phyloP scores from a whole-genome alignment of 2,797 vertebrate species.

The Peromyscus aztecus region DNA sequence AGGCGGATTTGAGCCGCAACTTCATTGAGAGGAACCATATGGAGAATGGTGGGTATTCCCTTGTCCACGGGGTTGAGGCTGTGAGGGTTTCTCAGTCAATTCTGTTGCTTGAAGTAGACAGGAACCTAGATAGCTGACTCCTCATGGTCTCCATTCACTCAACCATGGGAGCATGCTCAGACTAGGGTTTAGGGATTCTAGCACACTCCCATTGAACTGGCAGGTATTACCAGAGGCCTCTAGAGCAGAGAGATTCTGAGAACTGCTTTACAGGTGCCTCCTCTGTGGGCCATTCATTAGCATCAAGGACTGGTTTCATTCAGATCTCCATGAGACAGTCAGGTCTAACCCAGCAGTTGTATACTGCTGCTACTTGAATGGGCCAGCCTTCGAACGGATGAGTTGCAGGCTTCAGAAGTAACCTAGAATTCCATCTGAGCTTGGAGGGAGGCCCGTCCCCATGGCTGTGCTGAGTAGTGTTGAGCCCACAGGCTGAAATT shows the following conservation, averaged over 20 bases:
- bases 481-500: slow-evolving; percentile 1
- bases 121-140: neutral
- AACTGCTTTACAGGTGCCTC: neutral
- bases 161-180: neutral
- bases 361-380: neutral
- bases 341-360: neutral
- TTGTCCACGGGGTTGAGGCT: neutral
- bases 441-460: neutral
- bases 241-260: neutral
- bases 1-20: slow-evolving; percentile 88
- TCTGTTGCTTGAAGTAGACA: neutral
- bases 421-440: neutral
- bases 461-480: neutral
- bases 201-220: neutral
- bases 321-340: neutral
- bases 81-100: neutral
- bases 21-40: slow-evolving; percentile 90
- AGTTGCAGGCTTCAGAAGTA: neutral
- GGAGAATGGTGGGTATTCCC: slow-evolving; percentile 87
- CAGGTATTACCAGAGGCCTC: neutral
- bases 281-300: neutral
- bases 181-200: neutral
- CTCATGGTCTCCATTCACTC: neutral
- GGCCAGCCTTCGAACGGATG: neutral
- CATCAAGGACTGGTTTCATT: neutral